These are phyloP conservation scores for Epinotia bilunana DNA, from an alignment of 2,888 invertebrate species.

Conservation along the genomic window DNA sequence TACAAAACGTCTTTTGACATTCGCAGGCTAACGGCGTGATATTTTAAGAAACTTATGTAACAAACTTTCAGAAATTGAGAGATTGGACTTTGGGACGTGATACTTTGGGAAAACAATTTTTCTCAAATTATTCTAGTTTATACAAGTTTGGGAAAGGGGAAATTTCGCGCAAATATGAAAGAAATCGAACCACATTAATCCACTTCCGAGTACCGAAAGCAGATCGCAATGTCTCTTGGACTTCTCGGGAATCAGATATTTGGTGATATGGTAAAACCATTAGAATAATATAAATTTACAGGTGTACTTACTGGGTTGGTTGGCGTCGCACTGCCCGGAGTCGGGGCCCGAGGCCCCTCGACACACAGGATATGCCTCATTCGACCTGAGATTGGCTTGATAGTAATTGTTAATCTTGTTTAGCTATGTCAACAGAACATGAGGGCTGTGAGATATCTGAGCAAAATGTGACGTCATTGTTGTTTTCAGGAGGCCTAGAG, in stretches of 20 bases:
- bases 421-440: slow-evolving; percentile 51
- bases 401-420: slow-evolving; percentile 64
- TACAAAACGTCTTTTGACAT: too few species aligned
- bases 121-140: too few species aligned
- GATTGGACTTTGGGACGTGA: too few species aligned
- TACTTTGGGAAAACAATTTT: too few species aligned
- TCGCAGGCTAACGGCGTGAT: too few species aligned
- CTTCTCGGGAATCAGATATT: too few species aligned
- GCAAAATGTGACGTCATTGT: slow-evolving; percentile 11
- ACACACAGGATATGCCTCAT: slow-evolving; percentile 77
- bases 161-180: too few species aligned
- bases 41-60: too few species aligned
- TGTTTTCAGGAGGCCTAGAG: background rate
- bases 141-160: too few species aligned
- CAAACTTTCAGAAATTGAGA: too few species aligned
- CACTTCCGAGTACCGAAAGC: background rate
- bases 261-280: too few species aligned
- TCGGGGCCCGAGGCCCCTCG: slow-evolving; percentile 58
- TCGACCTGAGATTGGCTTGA: slow-evolving; percentile 66
- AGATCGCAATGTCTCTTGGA: too few species aligned
- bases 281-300: background rate
- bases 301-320: slow-evolving; percentile 53
- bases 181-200: background rate
- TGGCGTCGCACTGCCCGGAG: slow-evolving; percentile 49
- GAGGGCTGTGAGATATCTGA: background rate